Base-by-base conservation (phyloP, 2,113 vertebrate species). In the Dromaius novaehollandiae region DNA sequence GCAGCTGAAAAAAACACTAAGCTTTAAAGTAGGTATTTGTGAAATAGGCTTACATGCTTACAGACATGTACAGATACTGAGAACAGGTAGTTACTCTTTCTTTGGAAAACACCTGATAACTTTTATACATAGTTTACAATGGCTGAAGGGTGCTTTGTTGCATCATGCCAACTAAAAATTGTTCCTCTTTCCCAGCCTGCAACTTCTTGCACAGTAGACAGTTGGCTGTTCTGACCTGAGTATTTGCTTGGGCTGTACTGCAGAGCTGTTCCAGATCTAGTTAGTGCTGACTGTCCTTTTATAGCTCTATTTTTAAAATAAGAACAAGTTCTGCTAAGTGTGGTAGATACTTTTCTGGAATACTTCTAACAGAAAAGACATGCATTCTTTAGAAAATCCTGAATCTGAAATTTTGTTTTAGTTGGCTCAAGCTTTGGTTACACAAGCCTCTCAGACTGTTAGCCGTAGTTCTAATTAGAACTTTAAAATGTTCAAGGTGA, bases 351-450 rank as follows among this genome's bases (percentile, higher is more conserved):
- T 12, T 77, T 83, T n/a, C n/a, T 74, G 44, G 53, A 77, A 24
- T 73, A 77, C 58, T 89, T 94, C 88, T 74, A 89, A 76, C 26
- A 64, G 21, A 75, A 24, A 48, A 55, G n/a, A 81, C 9, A 9
- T 36, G 18, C 9, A 34, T 88, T 88, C 55, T 66, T 71, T 48
- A 63, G 40, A 77, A 88, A 42, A 91, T 79, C 21, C 8, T 5
- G 0, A 50, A 63, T 79, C 50, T 88, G 16, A 69, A 34, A 13
- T 46, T 76, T 87, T 65, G 28, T 53, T 94, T 74, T 55, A 73
- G 50, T 92, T 80, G 71, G 15, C 88, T 97, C 77, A 63, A 22
- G 71, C 79, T 96, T 96, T 42, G 75, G 78, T 90, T 91, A 40
- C 36, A 94, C 8, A 15, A 60, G 20, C 60, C 58, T 58, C 63